Evolutionary conservation across 2,888 invertebrate genomes (phyloP).

Genomic region (Idaea aversata): DNA sequence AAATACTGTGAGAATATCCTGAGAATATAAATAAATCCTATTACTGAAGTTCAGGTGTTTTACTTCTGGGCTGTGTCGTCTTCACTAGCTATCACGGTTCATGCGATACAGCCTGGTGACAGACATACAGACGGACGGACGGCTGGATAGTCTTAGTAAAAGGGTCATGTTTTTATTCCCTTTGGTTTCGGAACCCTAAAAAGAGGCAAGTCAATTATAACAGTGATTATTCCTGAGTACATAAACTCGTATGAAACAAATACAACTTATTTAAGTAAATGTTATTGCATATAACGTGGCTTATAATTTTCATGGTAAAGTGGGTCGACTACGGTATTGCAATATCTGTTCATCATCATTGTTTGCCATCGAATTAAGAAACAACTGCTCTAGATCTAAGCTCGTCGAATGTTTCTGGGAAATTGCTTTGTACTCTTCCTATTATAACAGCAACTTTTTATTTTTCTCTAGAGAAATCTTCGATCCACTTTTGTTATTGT

Average conservation of each 20-base stretch:
- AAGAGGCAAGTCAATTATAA: too few relatives aligned
- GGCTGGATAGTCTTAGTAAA: too few relatives aligned
- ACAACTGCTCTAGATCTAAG: slow-evolving; percentile 61
- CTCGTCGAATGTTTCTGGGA: slow-evolving; percentile 64
- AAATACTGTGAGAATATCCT: too few relatives aligned
- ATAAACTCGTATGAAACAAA: background rate
- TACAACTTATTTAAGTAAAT: slow-evolving; percentile 10
- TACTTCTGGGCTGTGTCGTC: too few relatives aligned
- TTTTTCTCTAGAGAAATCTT: slow-evolving; percentile 62
- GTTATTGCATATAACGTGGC: slow-evolving; percentile 22
- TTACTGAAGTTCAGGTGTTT: too few relatives aligned
- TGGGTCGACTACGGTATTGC: slow-evolving; percentile 54
- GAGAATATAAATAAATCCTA: too few relatives aligned
- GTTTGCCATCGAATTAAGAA: slow-evolving; percentile 57
- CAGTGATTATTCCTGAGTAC: background rate
- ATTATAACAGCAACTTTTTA: slow-evolving; percentile 57
- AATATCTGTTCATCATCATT: slow-evolving; percentile 45
- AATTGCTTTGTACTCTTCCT: slow-evolving; percentile 59
- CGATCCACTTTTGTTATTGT: slow-evolving; percentile 50
- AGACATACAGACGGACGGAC: too few relatives aligned
- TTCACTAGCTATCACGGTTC: too few relatives aligned
- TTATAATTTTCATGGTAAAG: slow-evolving; percentile 46
- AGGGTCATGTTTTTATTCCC: too few relatives aligned
- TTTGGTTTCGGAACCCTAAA: too few relatives aligned
- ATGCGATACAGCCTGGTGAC: too few relatives aligned